Percentiles rank a stretch among this genome's conserved stretches.
These are phyloP conservation scores for Drosophila anceps DNA, from an alignment of 2,888 invertebrate species.

Conservation along the genomic window DNA sequence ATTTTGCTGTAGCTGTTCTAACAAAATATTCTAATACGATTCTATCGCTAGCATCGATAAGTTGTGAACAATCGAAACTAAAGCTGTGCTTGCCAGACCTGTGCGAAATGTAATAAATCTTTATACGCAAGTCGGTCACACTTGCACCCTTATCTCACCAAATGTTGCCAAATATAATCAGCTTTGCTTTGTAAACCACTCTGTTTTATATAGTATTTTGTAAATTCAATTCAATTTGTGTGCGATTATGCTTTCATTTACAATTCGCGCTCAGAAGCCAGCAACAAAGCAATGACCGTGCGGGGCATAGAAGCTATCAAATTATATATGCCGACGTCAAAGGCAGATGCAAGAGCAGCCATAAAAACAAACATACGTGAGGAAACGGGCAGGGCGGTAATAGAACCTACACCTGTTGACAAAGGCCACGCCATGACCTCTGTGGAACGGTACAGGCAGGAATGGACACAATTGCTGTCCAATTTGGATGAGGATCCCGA, in stretches of 20 bases:
- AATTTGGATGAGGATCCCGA: conserved; percentile 85
- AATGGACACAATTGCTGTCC: conserved; percentile 82
- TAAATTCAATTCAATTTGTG: background rate
- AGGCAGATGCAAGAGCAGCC: conserved; percentile 52
- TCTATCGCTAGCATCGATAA: conserved; percentile 23
- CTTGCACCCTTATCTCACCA: conserved; percentile 42
- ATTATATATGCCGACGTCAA: conserved; percentile 68
- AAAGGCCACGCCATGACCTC: conserved; percentile 77
- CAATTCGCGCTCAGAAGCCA: conserved; percentile 34
- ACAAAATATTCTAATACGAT: background rate
- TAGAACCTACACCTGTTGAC: conserved; percentile 46
- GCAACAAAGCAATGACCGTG: conserved; percentile 69
- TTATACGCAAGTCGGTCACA: conserved; percentile 22
- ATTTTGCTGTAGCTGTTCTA: background rate
- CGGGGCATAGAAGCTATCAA: conserved; percentile 83
- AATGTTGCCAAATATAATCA: conserved; percentile 55
- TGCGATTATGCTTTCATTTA: conserved; percentile 33
- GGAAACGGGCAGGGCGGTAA: conserved; percentile 56
- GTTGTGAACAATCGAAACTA: conserved; percentile 10
- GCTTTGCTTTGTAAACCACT: conserved; percentile 51
- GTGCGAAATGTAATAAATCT: conserved; percentile 4
- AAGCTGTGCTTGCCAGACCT: conserved; percentile 27
- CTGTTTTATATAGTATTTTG: conserved; percentile 21
- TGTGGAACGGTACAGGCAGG: conserved; percentile 83
- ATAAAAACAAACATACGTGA: conserved; percentile 71